Percentiles rank a stretch among this genome's conserved stretches.
These are phyloP conservation scores for Catajapyx aquilonaris DNA, from an alignment of 1,140 invertebrate genomes.

Conservation along the genomic window DNA sequence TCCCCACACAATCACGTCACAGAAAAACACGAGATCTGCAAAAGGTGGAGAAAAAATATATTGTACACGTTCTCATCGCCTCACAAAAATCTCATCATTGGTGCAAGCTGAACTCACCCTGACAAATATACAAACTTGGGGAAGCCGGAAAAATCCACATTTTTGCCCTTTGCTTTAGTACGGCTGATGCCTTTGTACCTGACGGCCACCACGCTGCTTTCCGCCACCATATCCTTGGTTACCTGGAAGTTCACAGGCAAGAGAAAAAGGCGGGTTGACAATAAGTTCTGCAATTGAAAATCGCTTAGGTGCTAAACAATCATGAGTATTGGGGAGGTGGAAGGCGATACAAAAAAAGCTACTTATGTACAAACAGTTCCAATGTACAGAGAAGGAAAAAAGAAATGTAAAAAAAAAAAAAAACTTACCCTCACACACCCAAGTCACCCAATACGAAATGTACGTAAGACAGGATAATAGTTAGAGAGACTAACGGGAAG, in stretches of 20 bases:
- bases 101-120: too few species aligned
- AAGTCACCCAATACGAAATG: neutral
- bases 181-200: constrained; percentile 53
- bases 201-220: constrained; percentile 40
- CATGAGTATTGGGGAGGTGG: neutral
- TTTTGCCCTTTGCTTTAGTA: too few species aligned
- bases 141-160: too few species aligned
- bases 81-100: too few species aligned
- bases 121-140: too few species aligned
- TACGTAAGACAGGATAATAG: neutral
- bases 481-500: constrained; percentile 5
- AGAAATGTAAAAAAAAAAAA: neutral
- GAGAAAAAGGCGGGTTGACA: neutral
- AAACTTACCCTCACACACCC: neutral
- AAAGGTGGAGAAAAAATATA: too few species aligned
- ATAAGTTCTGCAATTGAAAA: neutral
- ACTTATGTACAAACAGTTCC: neutral
- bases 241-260: constrained; percentile 4
- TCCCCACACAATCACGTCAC: too few species aligned
- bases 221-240: constrained; percentile 29
- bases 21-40: too few species aligned
- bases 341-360: neutral
- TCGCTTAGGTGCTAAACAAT: neutral
- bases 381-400: neutral
- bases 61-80: too few species aligned